Percentiles rank a stretch among this genome's conserved stretches.
Conservation (phyloP, 2,888 invertebrate genomes). For the Caenorhabditis sp. region DNA sequence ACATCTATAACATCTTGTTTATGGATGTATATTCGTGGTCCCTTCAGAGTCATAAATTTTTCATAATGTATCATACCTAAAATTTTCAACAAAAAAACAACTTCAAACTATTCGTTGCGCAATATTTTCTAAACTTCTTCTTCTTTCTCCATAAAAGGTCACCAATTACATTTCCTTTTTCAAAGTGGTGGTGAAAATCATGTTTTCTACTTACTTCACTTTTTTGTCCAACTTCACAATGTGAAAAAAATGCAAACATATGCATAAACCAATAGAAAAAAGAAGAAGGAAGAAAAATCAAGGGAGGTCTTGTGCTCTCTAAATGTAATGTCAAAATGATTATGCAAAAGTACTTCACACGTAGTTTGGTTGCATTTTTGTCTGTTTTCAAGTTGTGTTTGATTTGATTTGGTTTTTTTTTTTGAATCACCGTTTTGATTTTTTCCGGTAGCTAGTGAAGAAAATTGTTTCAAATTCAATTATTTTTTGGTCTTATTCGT, state of each 20-base stretch:
- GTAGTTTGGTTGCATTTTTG: slow-evolving; percentile 10
- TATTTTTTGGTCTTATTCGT: too few species aligned
- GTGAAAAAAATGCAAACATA: slow-evolving; percentile 10
- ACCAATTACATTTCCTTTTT: neutral
- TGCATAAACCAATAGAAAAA: neutral
- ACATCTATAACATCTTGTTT: too few species aligned
- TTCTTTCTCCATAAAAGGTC: neutral
- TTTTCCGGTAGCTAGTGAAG: too few species aligned
- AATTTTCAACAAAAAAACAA: neutral
- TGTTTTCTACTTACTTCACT: neutral
- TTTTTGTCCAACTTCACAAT: slow-evolving; percentile 5
- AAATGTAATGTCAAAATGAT: slow-evolving; percentile 28
- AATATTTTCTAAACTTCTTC: neutral
- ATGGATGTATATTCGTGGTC: too few species aligned
- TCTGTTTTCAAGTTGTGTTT: slow-evolving; percentile 12
- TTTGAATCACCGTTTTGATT: neutral
- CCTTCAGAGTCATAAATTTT: too few species aligned
- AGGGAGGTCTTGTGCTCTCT: slow-evolving; percentile 2
- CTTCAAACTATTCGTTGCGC: neutral
- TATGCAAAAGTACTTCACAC: slow-evolving; percentile 33
- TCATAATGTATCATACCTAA: too few species aligned
- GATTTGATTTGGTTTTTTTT: neutral
- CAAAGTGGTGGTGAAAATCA: neutral
- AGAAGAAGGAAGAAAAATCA: neutral
- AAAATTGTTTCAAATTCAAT: too few species aligned